Evolutionary conservation across 2,797 vertebrate species (phyloP).

Genomic region (Danio albolineatus): DNA sequence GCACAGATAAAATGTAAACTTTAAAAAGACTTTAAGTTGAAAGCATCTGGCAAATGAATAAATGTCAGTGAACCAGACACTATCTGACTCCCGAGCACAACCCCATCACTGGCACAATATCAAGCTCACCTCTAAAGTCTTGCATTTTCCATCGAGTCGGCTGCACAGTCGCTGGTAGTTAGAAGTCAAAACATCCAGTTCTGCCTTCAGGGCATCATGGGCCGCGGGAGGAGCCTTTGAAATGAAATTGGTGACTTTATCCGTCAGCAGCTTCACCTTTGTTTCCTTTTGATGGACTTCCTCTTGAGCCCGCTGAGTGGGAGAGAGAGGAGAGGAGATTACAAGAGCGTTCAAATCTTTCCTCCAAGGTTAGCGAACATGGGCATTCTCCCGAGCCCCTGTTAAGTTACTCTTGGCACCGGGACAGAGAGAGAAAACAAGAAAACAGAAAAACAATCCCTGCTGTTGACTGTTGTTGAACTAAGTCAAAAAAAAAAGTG

Average conservation of each 20-base stretch:
- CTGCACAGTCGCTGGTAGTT: conserved; percentile 94
- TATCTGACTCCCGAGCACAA: conserved; percentile 12
- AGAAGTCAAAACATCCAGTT: conserved; percentile 88
- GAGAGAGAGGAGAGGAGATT: conserved; percentile 32
- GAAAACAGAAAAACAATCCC: conserved; percentile 10
- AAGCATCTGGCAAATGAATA: conserved; percentile 31
- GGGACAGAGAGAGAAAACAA: conserved; percentile 17
- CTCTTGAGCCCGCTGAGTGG: conserved; percentile 90
- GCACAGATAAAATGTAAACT: neutral
- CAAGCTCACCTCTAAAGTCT: conserved; percentile 90
- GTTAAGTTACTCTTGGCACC: conserved; percentile 18
- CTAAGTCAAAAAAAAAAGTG: neutral
- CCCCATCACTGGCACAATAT: conserved; percentile 26
- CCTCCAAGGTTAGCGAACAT: conserved; percentile 11
- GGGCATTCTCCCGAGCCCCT: conserved; percentile 20
- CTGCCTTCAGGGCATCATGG: conserved; percentile 91
- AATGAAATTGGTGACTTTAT: conserved; percentile 93
- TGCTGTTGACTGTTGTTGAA: conserved; percentile 11
- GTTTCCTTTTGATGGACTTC: conserved; percentile 94
- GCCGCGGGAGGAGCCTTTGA: conserved; percentile 90
- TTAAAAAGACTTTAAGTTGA: conserved; percentile 25
- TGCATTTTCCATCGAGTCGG: conserved; percentile 93
- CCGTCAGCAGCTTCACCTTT: conserved; percentile 94
- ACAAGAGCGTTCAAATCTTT: conserved; percentile 34
- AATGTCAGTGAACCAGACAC: conserved; percentile 26